Evolutionary conservation across 2,888 invertebrate species (phyloP), one percentile per base, ranked within the genome.

Genomic region (Xanthia icteritia): DNA sequence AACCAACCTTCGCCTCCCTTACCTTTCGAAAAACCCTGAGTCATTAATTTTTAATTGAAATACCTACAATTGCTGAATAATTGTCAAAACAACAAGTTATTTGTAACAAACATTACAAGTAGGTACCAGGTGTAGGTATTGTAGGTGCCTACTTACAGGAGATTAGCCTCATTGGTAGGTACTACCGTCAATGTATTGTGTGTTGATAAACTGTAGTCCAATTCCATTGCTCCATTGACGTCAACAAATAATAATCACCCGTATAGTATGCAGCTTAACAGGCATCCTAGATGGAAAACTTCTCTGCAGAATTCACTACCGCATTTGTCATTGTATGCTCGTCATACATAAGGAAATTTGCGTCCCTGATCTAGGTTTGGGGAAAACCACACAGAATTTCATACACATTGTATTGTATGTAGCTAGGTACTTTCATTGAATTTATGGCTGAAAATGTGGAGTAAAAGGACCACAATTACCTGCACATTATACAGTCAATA

Each of bases 221-320:
- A 91, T 91, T 91, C 90, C 89, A 86, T 77, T 83, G 89, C 88
- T 87, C 73, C 78, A 89, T 89, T 92, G 92, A 92, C 92, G 92
- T 93, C 92, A 92, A 78, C 66, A 80, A 92, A 92, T 92, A 87
- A 83, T 83, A 90, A 93, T 79, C 86, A 93, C 93, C 93, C 92
- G 92, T 91, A 93, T 92, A 54, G n/a, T 17, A 39, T 54, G 68
- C 51, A 73, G 42, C 42, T 71, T 73, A 68, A 56, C 75, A 63
- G 65, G 76, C 73, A 87, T 88, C 81, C 82, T 84, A 84, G 77
- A 84, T 88, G 83, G 76, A 83, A 84, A 85, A 85, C 79, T 79
- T 84, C 83, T 69, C 78, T 78, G 73, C 27, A 86, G 81, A 83
- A 86, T 87, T 88, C 85, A 88, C 88, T 89, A 84, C 88, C 90